Conservation (phyloP, 2,888 invertebrate species). For the Vesta saturnalis region DNA sequence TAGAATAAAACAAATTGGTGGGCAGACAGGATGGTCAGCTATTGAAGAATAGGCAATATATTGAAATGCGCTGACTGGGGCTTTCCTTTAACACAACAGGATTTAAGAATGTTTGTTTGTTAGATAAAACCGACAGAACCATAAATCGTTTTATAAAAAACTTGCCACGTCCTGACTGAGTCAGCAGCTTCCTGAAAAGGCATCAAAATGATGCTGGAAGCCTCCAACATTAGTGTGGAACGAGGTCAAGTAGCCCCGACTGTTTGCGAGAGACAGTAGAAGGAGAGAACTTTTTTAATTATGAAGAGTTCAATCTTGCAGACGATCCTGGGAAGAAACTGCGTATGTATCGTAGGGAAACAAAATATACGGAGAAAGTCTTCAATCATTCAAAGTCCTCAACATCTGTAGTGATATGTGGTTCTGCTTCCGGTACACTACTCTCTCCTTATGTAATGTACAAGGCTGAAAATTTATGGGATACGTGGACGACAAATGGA, state of each 20-base stretch:
- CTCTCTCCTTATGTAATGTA: conserved; percentile 52
- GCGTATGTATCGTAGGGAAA: no score
- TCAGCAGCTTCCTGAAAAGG: not conserved
- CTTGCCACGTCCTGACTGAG: not conserved
- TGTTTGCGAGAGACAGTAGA: no score
- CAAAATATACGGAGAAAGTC: no score
- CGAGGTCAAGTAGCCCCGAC: no score
- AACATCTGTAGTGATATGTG: no score
- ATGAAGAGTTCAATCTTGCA: no score
- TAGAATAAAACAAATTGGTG: not conserved
- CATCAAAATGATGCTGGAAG: not conserved
- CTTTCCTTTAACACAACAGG: not conserved
- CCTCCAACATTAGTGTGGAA: no score
- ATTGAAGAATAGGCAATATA: not conserved
- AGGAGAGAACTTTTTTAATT: not conserved
- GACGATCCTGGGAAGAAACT: no score
- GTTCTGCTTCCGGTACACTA: conserved; percentile 48
- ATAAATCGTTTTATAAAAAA: not conserved
- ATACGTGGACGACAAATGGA: conserved; percentile 51
- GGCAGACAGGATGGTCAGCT: not conserved
- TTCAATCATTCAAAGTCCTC: no score
- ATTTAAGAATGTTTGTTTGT: not conserved
- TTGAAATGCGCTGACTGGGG: not conserved
- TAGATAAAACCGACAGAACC: not conserved
- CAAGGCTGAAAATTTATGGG: conserved; percentile 50